A percentile compares a stretch with the other conserved stretches of the same genome.
Conservation (phyloP, 1,140 invertebrate genomes). For the Trachymyrmex septentrionalis region DNA sequence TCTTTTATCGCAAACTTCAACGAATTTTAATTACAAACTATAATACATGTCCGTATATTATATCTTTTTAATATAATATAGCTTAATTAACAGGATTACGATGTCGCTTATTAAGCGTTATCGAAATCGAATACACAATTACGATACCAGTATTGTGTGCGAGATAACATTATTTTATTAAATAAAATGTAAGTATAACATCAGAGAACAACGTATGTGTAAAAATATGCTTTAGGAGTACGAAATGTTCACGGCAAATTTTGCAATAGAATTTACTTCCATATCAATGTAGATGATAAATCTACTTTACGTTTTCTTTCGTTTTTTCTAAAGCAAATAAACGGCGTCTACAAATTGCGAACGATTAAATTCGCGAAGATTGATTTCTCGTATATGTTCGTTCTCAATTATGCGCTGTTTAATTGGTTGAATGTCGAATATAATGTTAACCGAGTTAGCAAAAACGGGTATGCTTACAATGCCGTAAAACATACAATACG, state of each 20-base stretch:
- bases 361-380: slow-evolving; percentile 50
- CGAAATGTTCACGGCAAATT: neutral
- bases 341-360: slow-evolving; percentile 21
- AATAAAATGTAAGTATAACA: slow-evolving; percentile 21
- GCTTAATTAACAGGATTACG: slow-evolving; percentile 48
- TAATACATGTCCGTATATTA: neutral
- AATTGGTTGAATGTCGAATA: slow-evolving; percentile 35
- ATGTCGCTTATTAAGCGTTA: slow-evolving; percentile 26
- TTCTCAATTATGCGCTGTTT: slow-evolving; percentile 43
- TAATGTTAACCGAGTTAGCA: slow-evolving; percentile 53
- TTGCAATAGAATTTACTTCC: slow-evolving; percentile 39
- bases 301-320: neutral
- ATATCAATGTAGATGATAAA: slow-evolving; percentile 8
- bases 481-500: slow-evolving; percentile 28
- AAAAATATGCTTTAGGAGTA: neutral
- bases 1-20: neutral
- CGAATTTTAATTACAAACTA: slow-evolving; percentile 11
- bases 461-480: neutral
- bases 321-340: slow-evolving; percentile 27
- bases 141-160: neutral
- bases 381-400: slow-evolving; percentile 18
- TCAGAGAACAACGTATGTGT: neutral
- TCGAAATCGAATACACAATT: slow-evolving; percentile 35
- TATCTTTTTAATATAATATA: slow-evolving; percentile 1
- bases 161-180: neutral